Evolutionary conservation across 1,140 invertebrate genomes (phyloP), one percentile per base, ranked within the genome.

Genomic region (Apocrypta bakeri): DNA sequence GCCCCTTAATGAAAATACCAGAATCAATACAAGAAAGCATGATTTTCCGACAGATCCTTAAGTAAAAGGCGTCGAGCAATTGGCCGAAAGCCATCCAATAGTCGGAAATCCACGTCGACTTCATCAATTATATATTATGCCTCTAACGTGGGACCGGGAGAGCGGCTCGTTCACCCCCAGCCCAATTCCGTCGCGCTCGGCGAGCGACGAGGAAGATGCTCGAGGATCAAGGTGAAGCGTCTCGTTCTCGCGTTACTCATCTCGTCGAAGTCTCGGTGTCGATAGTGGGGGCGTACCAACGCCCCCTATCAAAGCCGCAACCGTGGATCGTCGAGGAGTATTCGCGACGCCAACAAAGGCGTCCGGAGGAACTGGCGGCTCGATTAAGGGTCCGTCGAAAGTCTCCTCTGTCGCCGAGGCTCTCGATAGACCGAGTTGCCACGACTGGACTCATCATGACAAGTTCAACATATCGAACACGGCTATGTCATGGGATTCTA

Each of bases 401-500:
- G 83, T 84, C 33, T 31, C 68, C 25, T 73, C 77, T 2, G 71
- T 84, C n/a, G 69, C 85, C 64, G 84, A 86, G 78, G 76, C 25
- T 3, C 63, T 82, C 27, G 78, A 84, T 4, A 25, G 83, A 21
- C 66, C 83, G 3, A 29, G 42, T 42, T 84, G 83, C 66, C 83
- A 81, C 29, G 83, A 84, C 63, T 81, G 83, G 78, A 72, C 73
- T 21, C 79, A 84, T n/a, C 73, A 84, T 29, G 79, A 84, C 66
- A 81, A 81, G 48, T 84, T 81, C 37, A 84, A 72, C 64, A 80
- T 84, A 81, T 81, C 79, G 25, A 87, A 85, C 77, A 88, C 89
- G 87, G 90, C 88, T 90, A 92, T 93, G 92, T 93, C 92, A 89
- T 93, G 91, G 92, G 92, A 93, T 87, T 93, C 92, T 76, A 92